A percentile compares a stretch with the other conserved stretches of the same genome.
Conservation (phyloP, 2,797 vertebrate species). For the Ara ararauna region DNA sequence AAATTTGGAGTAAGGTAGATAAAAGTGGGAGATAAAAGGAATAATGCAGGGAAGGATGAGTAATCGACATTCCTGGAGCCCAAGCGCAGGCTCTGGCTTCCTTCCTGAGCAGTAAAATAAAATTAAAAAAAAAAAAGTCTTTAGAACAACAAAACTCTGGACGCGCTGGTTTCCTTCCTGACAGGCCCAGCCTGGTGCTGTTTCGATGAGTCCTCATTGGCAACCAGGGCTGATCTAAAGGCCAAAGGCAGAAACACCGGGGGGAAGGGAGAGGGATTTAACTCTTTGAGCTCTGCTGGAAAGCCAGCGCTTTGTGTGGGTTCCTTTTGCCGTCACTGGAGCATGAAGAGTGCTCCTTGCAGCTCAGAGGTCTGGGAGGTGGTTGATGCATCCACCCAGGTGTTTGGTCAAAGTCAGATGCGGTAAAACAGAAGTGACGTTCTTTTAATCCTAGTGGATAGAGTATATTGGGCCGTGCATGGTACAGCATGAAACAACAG, state of each 20-base stretch:
- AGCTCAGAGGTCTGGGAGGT: background rate
- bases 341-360: accelerated
- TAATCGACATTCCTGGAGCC: slow-evolving; percentile 82
- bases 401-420: background rate
- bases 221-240: slow-evolving; percentile 82
- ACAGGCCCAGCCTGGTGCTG: slow-evolving; percentile 82
- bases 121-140: slow-evolving; percentile 84
- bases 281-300: slow-evolving; percentile 66
- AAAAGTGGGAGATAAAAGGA: slow-evolving; percentile 79
- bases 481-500: background rate
- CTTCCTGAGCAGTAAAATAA: slow-evolving; percentile 88
- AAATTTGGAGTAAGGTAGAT: slow-evolving; percentile 72
- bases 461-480: background rate
- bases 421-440: background rate
- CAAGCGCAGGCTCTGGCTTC: slow-evolving; percentile 88
- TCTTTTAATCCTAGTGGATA: background rate
- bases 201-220: slow-evolving; percentile 79
- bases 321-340: background rate
- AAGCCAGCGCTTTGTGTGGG: background rate
- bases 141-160: slow-evolving; percentile 87
- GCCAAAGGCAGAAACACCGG: slow-evolving; percentile 73
- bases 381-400: background rate
- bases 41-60: slow-evolving; percentile 77
- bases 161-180: slow-evolving; percentile 87
- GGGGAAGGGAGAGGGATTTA: slow-evolving; percentile 75